Evolutionary conservation across 2,888 invertebrate genomes (phyloP).

Genomic region (Epinotia nisella): DNA sequence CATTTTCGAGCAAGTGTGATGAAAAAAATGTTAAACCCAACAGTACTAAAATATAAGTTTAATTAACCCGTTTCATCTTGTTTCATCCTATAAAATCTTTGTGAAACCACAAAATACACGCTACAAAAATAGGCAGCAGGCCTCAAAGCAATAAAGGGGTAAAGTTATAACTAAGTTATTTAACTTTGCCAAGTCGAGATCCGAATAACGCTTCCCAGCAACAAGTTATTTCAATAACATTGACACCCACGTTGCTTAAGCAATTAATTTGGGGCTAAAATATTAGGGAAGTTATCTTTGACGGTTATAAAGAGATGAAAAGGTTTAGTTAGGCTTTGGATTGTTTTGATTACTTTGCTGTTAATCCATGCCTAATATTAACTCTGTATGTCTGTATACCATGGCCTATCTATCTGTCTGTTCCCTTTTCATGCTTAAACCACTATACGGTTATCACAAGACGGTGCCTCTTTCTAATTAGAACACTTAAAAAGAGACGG

Average conservation of each 20-base stretch:
- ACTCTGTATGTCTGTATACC: too few species aligned
- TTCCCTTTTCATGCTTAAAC: too few species aligned
- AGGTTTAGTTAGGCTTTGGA: background rate
- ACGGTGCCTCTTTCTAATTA: too few species aligned
- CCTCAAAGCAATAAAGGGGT: constrained; percentile 25
- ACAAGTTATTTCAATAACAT: constrained; percentile 34
- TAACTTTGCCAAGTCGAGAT: constrained; percentile 25
- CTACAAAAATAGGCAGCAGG: constrained; percentile 9
- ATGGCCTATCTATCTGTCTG: too few species aligned
- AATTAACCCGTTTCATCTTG: background rate
- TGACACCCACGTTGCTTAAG: constrained; percentile 10
- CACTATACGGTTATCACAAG: too few species aligned
- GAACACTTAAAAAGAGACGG: too few species aligned
- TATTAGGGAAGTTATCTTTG: constrained; percentile 8
- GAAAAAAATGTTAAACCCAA: too few species aligned
- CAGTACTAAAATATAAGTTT: background rate
- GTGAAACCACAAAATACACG: constrained; percentile 23
- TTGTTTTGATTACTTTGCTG: background rate
- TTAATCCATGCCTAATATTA: background rate
- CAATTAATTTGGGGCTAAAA: constrained; percentile 14
- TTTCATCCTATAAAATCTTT: constrained; percentile 20
- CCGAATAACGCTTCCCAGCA: constrained; percentile 8
- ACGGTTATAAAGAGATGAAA: background rate
- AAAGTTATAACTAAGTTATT: constrained; percentile 36
- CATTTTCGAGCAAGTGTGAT: too few species aligned